Evolutionary conservation across 2,113 vertebrate species (phyloP).

Genomic region (Ammodytes marinus): DNA sequence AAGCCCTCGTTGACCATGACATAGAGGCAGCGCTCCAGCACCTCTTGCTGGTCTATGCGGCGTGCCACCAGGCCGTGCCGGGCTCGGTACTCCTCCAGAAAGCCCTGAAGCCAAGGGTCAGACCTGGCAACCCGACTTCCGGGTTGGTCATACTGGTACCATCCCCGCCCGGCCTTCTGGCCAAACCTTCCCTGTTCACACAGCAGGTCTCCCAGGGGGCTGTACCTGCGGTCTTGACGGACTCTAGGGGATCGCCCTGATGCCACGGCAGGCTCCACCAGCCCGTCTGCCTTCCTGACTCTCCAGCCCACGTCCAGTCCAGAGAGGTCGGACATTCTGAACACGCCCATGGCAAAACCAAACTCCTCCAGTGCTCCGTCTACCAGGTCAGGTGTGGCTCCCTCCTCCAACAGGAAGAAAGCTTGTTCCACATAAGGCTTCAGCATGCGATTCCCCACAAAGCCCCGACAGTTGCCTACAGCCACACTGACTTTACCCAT

Average conservation of each 20-base stretch:
- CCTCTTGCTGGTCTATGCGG: slow-evolving; percentile 86
- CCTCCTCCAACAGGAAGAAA: slow-evolving; percentile 92
- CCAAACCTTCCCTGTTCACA: slow-evolving; percentile 91
- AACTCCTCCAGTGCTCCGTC: slow-evolving; percentile 91
- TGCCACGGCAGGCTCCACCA: slow-evolving; percentile 72
- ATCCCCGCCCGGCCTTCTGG: slow-evolving; percentile 91
- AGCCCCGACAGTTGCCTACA: slow-evolving; percentile 92
- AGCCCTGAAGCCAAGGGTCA: slow-evolving; percentile 88
- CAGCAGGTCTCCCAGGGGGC: slow-evolving; percentile 91
- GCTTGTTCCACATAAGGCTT: slow-evolving; percentile 83
- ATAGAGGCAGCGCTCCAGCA: slow-evolving; percentile 91
- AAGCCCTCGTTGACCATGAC: slow-evolving; percentile 93
- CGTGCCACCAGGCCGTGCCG: slow-evolving; percentile 81
- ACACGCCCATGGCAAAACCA: slow-evolving; percentile 92
- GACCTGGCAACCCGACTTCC: slow-evolving; percentile 82
- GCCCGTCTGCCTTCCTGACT: slow-evolving; percentile 83
- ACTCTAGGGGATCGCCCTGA: slow-evolving; percentile 76
- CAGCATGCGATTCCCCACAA: slow-evolving; percentile 94
- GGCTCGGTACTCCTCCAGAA: slow-evolving; percentile 88
- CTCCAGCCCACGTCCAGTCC: slow-evolving; percentile 94
- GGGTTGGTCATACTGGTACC: slow-evolving; percentile 91
- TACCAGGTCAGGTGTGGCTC: slow-evolving; percentile 88
- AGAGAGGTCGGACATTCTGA: slow-evolving; percentile 89
- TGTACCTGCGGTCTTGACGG: slow-evolving; percentile 85
- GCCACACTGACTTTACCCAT: slow-evolving; percentile 91